Conservation (phyloP, 2,797 vertebrate species). For the Lagocephalus sceleratus region DNA sequence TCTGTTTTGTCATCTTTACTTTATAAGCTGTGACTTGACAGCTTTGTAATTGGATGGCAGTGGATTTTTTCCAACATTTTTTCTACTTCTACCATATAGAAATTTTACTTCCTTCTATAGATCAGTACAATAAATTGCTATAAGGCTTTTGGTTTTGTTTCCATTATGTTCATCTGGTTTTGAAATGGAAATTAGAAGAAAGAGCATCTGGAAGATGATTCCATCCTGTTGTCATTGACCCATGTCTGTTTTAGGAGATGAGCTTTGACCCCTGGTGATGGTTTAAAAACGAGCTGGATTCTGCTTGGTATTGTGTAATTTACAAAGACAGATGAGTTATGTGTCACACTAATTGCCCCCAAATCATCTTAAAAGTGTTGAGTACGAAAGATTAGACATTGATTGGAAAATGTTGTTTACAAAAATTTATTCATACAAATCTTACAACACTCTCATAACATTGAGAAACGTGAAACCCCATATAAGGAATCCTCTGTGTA, state of each 20-base stretch:
- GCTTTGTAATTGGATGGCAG: too few species aligned
- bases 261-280: constrained; percentile 1
- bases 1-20: constrained; percentile 3
- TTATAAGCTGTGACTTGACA: constrained; percentile 11
- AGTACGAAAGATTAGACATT: constrained; percentile 91
- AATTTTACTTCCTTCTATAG: not conserved
- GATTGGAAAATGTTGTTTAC: constrained; percentile 89
- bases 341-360: not conserved
- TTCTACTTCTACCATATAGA: not conserved
- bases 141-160: too few species aligned
- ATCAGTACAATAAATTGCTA: too few species aligned
- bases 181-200: not conserved
- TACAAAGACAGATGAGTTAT: not conserved
- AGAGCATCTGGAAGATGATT: not conserved
- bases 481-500: constrained; percentile 87
- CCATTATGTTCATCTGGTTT: too few species aligned
- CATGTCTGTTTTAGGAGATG: too few species aligned
- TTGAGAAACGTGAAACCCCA: constrained; percentile 89
- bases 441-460: constrained; percentile 97
- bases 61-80: constrained; percentile 1
- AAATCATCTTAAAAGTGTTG: constrained; percentile 16
- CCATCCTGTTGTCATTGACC: constrained; percentile 3
- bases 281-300: not conserved
- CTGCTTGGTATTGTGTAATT: too few species aligned
- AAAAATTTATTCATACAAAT: constrained; percentile 99